phyloP scores from a whole-genome alignment of 2,888 invertebrate species.

The Arge pagana region DNA sequence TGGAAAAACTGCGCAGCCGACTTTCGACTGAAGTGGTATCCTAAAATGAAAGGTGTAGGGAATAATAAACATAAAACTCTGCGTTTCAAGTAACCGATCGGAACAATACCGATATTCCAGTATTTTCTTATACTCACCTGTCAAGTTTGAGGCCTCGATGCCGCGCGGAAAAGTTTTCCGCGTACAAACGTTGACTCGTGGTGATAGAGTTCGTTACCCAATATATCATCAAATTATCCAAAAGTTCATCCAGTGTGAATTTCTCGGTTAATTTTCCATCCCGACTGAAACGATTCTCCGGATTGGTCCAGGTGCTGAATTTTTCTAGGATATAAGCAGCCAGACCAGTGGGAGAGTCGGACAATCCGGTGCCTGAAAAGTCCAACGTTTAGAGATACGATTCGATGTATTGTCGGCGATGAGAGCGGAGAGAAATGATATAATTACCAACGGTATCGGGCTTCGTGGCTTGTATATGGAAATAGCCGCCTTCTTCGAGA shows the following conservation, averaged over 20 bases:
- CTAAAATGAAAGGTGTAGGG: conserved; percentile 57
- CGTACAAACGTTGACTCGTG: conserved; percentile 75
- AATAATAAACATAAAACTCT: conserved; percentile 5
- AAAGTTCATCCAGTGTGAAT: conserved; percentile 70
- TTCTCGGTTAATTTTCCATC: conserved; percentile 72
- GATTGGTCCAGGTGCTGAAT: conserved; percentile 77
- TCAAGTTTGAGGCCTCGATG: conserved; percentile 48
- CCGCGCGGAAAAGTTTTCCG: conserved; percentile 63
- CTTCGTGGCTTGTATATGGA: conserved; percentile 84
- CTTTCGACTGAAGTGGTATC: conserved; percentile 70
- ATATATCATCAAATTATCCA: conserved; percentile 84
- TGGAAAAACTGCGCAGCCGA: conserved; percentile 75
- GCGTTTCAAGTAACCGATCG: neutral
- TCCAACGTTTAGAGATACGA: neutral
- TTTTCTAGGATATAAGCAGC: conserved; percentile 92
- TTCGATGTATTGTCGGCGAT: no score
- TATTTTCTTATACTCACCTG: conserved; percentile 55
- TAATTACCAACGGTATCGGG: conserved; percentile 81
- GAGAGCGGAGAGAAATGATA: neutral
- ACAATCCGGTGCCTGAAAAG: conserved; percentile 66
- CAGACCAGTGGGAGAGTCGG: conserved; percentile 81
- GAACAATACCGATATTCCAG: conserved; percentile 9
- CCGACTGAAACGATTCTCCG: conserved; percentile 55
- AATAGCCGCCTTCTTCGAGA: conserved; percentile 63
- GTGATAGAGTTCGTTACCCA: conserved; percentile 77